Evolutionary conservation across 92 coral and sea anemone genomes (phyloP).

Genomic region (Ricordea florida): DNA sequence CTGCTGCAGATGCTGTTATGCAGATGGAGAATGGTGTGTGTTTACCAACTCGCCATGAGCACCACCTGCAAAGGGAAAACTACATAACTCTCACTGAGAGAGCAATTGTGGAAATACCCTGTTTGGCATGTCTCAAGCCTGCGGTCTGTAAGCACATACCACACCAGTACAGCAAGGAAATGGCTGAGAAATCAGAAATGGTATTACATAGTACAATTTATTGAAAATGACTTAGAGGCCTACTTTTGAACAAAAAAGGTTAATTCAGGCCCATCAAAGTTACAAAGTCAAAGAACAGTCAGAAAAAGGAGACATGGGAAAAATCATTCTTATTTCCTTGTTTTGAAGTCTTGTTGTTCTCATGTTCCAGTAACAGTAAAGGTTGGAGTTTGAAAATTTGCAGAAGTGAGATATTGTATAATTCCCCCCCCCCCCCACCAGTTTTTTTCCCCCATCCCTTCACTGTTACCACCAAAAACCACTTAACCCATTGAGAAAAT

Average conservation of each 20-base stretch:
- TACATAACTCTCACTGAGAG: constrained; percentile 34
- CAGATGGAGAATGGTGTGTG: constrained; percentile 59
- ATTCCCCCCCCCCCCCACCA: too few species aligned
- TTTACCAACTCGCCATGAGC: constrained; percentile 44
- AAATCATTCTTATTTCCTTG: not conserved
- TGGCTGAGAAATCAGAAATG: constrained; percentile 41
- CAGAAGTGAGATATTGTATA: too few species aligned
- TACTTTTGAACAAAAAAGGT: too few species aligned
- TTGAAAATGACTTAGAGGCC: too few species aligned
- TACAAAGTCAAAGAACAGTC: constrained; percentile 9
- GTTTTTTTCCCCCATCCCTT: too few species aligned
- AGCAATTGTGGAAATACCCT: constrained; percentile 45
- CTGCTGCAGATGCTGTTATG: constrained; percentile 18
- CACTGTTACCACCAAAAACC: too few species aligned
- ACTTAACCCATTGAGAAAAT: too few species aligned
- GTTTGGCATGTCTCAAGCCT: constrained; percentile 30
- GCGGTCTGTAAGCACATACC: constrained; percentile 29
- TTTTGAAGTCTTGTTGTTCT: constrained; percentile 28
- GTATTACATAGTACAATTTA: constrained; percentile 7
- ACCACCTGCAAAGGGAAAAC: constrained; percentile 56
- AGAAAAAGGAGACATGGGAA: constrained; percentile 19
- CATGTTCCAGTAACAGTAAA: constrained; percentile 24
- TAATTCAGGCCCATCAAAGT: not conserved
- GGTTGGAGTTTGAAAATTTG: too few species aligned
- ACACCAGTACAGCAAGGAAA: constrained; percentile 58